Base-by-base conservation (phyloP, 2,113 vertebrate species). In the Saimiri boliviensis region DNA sequence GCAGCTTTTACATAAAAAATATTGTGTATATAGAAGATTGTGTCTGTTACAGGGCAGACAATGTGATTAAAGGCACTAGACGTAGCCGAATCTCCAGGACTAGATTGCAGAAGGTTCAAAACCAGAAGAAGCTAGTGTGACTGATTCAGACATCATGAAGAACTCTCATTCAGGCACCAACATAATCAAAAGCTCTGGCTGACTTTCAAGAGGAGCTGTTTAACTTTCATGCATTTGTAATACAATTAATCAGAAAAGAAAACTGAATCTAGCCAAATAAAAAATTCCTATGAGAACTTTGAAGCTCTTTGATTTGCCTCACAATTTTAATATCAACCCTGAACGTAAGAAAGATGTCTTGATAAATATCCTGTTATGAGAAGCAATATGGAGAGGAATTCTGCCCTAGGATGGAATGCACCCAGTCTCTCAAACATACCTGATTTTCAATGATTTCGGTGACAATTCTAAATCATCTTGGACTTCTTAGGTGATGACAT, bases 171-270 rank as follows among this genome's bases (percentile, higher is more conserved):
- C 47, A 91, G 68, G 17, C 49, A 93, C 4, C 56, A 80, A 30
- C 10, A 45, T 47, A 73, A 73, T 35, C 30, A 80, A 70, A 86
- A 37, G 20, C 58, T 88, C 73, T 94, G 94, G 73, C n/a, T 91
- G 54, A 91, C 82, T 86, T 91, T 82, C 82, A 92, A 85, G 81
- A 89, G 40, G 71, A 82, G 40, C 68, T 88, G 21, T 54, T 91
- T 91, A 96, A 90, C 27, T 96, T 95, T 82, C 58, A 93, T 70
- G 42, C 40, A 74, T 82, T 95, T 88, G 40, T 21, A 74, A 92
- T 60, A 91, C 5, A 91, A 91, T 95, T 83, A 94, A 86, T 19
- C 32, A 85, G 45, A 92, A 97, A 89, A 32, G 5, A 83, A 94
- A 90, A 80, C 1, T 54, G 56, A 95, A 84, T 21, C 25, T 47